Conservation (phyloP, 2,797 vertebrate genomes). For the Eulemur albifrons region DNA sequence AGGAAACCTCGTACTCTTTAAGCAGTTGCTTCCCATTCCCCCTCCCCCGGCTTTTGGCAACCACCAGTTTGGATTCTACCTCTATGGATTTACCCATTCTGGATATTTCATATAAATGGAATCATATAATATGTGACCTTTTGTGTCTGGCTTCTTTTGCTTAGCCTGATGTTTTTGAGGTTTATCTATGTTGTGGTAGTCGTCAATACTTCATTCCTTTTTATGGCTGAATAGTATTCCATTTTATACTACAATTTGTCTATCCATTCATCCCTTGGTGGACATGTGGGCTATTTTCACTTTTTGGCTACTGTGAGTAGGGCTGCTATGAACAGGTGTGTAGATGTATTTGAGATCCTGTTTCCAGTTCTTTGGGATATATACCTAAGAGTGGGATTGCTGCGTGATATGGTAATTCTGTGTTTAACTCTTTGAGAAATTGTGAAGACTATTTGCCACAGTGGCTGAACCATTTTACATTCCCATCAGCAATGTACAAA, state of each 20-base stretch:
- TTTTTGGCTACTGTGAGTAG: neutral
- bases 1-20: neutral
- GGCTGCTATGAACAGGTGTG: neutral
- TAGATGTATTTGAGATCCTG: neutral
- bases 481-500: neutral
- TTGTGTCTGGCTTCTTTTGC: neutral
- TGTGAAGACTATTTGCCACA: neutral
- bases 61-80: neutral
- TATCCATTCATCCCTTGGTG: neutral
- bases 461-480: neutral
- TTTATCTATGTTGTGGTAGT: neutral
- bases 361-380: neutral
- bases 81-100: neutral
- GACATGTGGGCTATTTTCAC: neutral
- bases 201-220: neutral
- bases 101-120: neutral
- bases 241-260: neutral
- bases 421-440: slow-evolving; percentile 1
- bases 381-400: neutral
- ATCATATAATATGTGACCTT: neutral
- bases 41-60: neutral
- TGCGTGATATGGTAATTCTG: neutral
- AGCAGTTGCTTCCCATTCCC: neutral
- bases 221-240: neutral
- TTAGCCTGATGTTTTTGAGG: neutral